A percentile compares a stretch with the other conserved stretches of the same genome.
These are phyloP conservation scores for Solenopsis invicta DNA, from an alignment of 1,140 invertebrate species.

Conservation along the genomic window DNA sequence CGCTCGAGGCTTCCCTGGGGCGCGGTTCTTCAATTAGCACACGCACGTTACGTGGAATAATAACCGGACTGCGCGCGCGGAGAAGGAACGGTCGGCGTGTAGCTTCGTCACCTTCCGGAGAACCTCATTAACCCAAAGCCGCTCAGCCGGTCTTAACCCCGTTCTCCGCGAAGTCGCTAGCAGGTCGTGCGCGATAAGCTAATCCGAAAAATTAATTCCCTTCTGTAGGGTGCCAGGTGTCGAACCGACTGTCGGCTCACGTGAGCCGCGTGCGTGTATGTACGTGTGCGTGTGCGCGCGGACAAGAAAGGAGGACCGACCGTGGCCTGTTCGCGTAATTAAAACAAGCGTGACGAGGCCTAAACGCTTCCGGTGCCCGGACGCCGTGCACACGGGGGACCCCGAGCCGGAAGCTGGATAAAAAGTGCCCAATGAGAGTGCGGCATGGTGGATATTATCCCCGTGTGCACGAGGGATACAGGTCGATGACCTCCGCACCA, in stretches of 20 bases:
- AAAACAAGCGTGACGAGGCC: constrained; percentile 84
- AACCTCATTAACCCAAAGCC: constrained; percentile 82
- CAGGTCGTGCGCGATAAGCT: constrained; percentile 84
- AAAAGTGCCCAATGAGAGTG: constrained; percentile 71
- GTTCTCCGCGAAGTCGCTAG: constrained; percentile 78
- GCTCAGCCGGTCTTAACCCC: constrained; percentile 82
- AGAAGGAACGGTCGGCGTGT: constrained; percentile 53
- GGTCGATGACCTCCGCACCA: constrained; percentile 65
- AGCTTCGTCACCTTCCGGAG: constrained; percentile 70
- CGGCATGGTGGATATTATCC: constrained; percentile 56
- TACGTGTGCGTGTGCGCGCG: constrained; percentile 20
- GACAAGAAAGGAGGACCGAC: constrained; percentile 47
- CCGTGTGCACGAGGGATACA: constrained; percentile 54
- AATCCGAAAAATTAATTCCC: constrained; percentile 86
- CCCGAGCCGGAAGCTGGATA: constrained; percentile 80
- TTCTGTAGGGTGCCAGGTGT: constrained; percentile 81
- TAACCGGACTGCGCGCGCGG: constrained; percentile 12
- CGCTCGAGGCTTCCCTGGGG: constrained; percentile 13
- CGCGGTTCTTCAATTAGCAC: constrained; percentile 56
- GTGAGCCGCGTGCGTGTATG: constrained; percentile 8
- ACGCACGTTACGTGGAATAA: constrained; percentile 53
- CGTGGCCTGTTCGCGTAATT: constrained; percentile 77
- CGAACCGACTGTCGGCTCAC: constrained; percentile 72
- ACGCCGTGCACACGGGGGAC: constrained; percentile 61
- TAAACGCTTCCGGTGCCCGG: constrained; percentile 82